Percentiles rank a stretch among this genome's conserved stretches.
phyloP scores from a whole-genome alignment of 2,888 invertebrate species.

The Coremacera marginata region DNA sequence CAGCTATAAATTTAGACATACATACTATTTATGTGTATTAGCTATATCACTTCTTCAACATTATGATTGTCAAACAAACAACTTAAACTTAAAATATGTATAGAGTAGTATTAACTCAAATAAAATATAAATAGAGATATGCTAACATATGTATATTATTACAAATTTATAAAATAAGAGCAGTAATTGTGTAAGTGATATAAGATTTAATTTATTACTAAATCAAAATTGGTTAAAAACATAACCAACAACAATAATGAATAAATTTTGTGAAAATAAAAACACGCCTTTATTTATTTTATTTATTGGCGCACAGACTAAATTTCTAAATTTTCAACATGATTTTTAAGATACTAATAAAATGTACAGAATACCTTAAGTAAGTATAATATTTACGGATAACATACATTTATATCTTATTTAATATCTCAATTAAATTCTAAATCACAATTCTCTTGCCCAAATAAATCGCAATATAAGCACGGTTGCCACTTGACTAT shows the following conservation, averaged over 20 bases:
- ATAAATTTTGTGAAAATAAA: slow-evolving; percentile 13
- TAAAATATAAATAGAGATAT: neutral
- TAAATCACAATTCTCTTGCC: no score
- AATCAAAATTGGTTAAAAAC: slow-evolving; percentile 7
- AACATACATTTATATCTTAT: no score
- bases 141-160: no score
- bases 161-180: neutral
- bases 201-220: neutral
- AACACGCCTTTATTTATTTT: neutral
- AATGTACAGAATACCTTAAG: no score
- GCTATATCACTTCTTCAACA: neutral
- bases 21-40: no score
- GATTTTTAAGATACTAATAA: neutral
- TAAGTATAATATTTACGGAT: no score
- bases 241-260: neutral
- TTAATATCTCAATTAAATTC: no score
- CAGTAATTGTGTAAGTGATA: neutral
- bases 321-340: neutral
- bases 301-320: neutral
- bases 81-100: neutral
- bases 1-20: neutral
- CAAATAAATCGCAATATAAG: no score
- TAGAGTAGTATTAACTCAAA: neutral
- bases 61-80: neutral
- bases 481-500: no score